Percentiles rank a stretch among this genome's conserved stretches.
These are phyloP conservation scores for Yponomeuta cagnagella DNA, from an alignment of 2,888 invertebrate species.

Conservation along the genomic window DNA sequence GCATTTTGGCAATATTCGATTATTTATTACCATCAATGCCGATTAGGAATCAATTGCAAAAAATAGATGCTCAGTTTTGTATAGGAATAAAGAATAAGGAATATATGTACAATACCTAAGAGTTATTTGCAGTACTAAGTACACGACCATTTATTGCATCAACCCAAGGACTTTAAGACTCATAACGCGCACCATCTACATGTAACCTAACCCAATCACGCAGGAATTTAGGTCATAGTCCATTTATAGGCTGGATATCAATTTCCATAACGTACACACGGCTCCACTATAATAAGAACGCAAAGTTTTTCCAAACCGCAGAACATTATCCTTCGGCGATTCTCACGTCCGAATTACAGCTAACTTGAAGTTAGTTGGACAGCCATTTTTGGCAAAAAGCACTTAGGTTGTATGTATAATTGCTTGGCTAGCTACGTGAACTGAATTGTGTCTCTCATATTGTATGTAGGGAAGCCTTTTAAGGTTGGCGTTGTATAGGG, in stretches of 20 bases:
- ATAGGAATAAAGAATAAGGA: background rate
- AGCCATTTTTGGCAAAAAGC: slow-evolving; percentile 47
- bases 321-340: slow-evolving; percentile 6
- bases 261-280: slow-evolving; percentile 1
- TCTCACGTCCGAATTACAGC: slow-evolving; percentile 15
- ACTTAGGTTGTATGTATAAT: slow-evolving; percentile 29
- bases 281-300: background rate
- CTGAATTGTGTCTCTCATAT: slow-evolving; percentile 20
- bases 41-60: background rate
- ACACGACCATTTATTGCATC: too few species aligned
- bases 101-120: background rate
- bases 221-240: background rate
- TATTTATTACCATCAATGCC: background rate
- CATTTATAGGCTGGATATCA: slow-evolving; percentile 3
- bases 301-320: slow-evolving; percentile 12
- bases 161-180: background rate
- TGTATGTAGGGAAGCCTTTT: slow-evolving; percentile 12
- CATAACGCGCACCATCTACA: background rate
- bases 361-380: background rate
- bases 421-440: slow-evolving; percentile 25
- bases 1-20: too few species aligned
- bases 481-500: slow-evolving; percentile 1
- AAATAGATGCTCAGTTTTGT: background rate
- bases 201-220: background rate
- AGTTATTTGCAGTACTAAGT: background rate